A percentile compares a stretch with the other conserved stretches of the same genome.
Conservation (phyloP, 2,797 vertebrate species). For the Cryptoblepharus egeriae region DNA sequence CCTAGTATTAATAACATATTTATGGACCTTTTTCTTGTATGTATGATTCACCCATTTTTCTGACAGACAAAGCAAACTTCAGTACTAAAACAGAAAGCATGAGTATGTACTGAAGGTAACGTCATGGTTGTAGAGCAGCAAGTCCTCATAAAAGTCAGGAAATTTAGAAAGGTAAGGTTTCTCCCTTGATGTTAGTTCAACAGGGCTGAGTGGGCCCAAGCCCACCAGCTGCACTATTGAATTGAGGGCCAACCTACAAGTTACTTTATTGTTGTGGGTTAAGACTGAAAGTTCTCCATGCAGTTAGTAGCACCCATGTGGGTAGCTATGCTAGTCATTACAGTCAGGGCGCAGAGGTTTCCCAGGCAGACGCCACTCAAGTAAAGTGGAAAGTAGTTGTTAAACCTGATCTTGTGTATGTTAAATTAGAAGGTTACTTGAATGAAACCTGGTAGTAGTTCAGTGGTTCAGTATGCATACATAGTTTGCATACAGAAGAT, state of each 20-base stretch:
- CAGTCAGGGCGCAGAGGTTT: neutral
- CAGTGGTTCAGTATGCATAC: too few species aligned
- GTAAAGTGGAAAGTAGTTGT: neutral
- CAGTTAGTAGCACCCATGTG: conserved; percentile 10
- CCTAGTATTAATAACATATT: conserved; percentile 44
- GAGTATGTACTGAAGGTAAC: conserved; percentile 63
- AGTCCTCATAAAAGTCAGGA: conserved; percentile 72
- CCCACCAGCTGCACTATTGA: neutral
- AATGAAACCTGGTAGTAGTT: too few species aligned
- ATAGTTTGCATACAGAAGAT: too few species aligned
- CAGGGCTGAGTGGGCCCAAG: conserved; percentile 11
- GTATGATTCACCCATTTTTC: conserved; percentile 32
- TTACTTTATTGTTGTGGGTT: conserved; percentile 23
- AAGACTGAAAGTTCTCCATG: neutral
- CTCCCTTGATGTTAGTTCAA: conserved; percentile 59
- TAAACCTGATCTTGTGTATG: neutral
- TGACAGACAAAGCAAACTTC: conserved; percentile 16
- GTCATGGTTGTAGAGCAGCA: conserved; percentile 65
- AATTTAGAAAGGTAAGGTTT: conserved; percentile 72
- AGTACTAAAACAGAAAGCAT: conserved; percentile 47
- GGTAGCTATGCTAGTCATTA: neutral
- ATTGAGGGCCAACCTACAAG: neutral
- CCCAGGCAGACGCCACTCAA: neutral
- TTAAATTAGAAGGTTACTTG: neutral
- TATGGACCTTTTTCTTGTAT: neutral